These are phyloP conservation scores for Saccostrea glomerata DNA, from an alignment of 1,140 invertebrate species.

Conservation along the genomic window DNA sequence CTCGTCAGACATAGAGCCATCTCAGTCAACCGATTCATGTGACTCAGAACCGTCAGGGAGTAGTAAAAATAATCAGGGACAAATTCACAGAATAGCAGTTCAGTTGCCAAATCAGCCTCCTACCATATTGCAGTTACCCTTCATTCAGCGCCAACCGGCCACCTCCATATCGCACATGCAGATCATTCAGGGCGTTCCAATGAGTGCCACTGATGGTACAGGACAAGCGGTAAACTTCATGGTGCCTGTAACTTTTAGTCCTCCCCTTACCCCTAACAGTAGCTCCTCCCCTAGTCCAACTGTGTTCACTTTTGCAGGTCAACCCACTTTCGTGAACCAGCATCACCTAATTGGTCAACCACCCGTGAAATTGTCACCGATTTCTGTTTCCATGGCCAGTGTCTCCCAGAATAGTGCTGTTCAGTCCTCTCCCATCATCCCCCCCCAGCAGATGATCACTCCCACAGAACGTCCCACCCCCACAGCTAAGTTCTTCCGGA, in stretches of 20 bases:
- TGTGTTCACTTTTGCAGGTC: slow-evolving; percentile 57
- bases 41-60: neutral
- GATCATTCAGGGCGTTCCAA: slow-evolving; percentile 54
- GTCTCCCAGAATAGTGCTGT: neutral
- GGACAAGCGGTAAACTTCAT: slow-evolving; percentile 62
- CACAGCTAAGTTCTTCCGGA: slow-evolving; percentile 50
- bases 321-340: slow-evolving; percentile 7
- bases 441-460: slow-evolving; percentile 46
- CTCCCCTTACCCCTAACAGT: slow-evolving; percentile 58
- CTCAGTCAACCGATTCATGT: slow-evolving; percentile 35
- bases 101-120: slow-evolving; percentile 56
- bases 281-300: slow-evolving; percentile 51
- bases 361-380: slow-evolving; percentile 16
- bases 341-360: neutral
- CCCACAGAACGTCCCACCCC: slow-evolving; percentile 49
- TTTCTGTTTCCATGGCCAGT: neutral
- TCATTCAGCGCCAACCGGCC: slow-evolving; percentile 49
- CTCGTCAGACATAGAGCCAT: neutral
- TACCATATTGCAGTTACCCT: slow-evolving; percentile 59
- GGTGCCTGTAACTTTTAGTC: slow-evolving; percentile 68
- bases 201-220: slow-evolving; percentile 56
- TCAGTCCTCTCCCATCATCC: neutral
- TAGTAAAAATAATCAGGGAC: slow-evolving; percentile 27
- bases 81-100: slow-evolving; percentile 53
- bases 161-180: slow-evolving; percentile 56